Conservation (phyloP, 1,140 invertebrate species). For the Camponotus vicinus region DNA sequence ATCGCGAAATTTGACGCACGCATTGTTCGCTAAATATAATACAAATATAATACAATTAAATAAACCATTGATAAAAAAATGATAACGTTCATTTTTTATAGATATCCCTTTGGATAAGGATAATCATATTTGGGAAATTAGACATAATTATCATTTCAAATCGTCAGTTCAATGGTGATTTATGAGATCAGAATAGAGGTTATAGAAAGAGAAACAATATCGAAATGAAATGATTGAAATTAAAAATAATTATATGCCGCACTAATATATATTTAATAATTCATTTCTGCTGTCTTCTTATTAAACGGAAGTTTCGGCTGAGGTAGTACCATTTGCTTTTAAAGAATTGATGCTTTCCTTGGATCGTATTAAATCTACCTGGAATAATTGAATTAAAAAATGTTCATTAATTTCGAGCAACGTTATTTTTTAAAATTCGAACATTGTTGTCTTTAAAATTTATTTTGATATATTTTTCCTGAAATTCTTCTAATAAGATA, state of each 20-base stretch:
- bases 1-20: not conserved
- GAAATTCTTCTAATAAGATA: not conserved
- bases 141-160: not conserved
- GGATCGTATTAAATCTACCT: slow-evolving; percentile 83
- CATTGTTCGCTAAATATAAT: slow-evolving; percentile 1
- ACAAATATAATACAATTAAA: slow-evolving; percentile 41
- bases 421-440: not conserved
- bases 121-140: not conserved
- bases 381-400: slow-evolving; percentile 70
- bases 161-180: not conserved
- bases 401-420: slow-evolving; percentile 4
- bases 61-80: not conserved
- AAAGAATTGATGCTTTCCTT: slow-evolving; percentile 81
- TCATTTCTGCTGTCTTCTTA: slow-evolving; percentile 34
- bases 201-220: not conserved
- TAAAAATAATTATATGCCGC: not conserved
- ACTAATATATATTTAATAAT: not conserved
- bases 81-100: not conserved
- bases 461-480: not conserved
- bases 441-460: not conserved
- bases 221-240: not conserved
- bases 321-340: slow-evolving; percentile 83
- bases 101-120: not conserved
- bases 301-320: slow-evolving; percentile 84
- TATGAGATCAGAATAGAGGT: slow-evolving; percentile 5